A percentile compares a stretch with the other conserved stretches of the same genome.
phyloP scores from a whole-genome alignment of 37 sponge, comb jelly and placozoan species.

The Aplysina aerophoba region DNA sequence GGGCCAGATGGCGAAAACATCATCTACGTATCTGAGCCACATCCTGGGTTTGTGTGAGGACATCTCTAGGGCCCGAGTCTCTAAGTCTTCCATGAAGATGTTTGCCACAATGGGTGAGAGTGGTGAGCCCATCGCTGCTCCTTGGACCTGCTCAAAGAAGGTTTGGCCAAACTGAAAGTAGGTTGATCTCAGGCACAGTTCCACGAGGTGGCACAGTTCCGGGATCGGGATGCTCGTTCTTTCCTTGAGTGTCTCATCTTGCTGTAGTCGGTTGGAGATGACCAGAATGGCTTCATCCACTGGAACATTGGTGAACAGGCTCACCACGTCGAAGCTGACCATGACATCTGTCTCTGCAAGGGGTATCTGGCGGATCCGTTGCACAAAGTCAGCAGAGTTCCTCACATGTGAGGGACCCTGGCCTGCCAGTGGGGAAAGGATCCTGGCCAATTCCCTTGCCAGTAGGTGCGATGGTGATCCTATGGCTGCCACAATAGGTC shows the following conservation, averaged over 20 bases:
- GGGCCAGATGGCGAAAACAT: slow-evolving; percentile 7
- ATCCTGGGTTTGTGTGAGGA: not conserved
- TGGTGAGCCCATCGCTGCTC: slow-evolving; percentile 48
- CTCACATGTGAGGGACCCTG: not conserved
- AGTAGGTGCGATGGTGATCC: not conserved
- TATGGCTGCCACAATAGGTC: not conserved
- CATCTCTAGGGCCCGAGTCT: not conserved
- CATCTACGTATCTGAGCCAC: slow-evolving; percentile 42
- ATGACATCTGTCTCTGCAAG: not conserved
- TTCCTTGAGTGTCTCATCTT: not conserved
- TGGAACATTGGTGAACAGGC: slow-evolving; percentile 30
- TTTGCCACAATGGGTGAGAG: slow-evolving; percentile 33
- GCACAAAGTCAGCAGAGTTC: slow-evolving; percentile 14
- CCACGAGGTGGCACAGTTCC: not conserved
- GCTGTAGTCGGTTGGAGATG: not conserved
- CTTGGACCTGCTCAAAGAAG: slow-evolving; percentile 36
- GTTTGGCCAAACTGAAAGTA: slow-evolving; percentile 3
- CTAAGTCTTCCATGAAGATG: slow-evolving; percentile 23
- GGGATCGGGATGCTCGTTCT: slow-evolving; percentile 7
- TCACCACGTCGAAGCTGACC: slow-evolving; percentile 8
- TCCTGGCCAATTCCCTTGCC: not conserved
- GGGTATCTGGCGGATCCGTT: not conserved
- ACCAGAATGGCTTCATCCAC: slow-evolving; percentile 1
- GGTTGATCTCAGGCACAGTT: slow-evolving; percentile 18
- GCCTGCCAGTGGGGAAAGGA: not conserved